A percentile compares a stretch with the other conserved stretches of the same genome.
These are phyloP conservation scores for Microcebus lehilahytsara DNA, from an alignment of 2,113 vertebrate genomes.

Conservation along the genomic window DNA sequence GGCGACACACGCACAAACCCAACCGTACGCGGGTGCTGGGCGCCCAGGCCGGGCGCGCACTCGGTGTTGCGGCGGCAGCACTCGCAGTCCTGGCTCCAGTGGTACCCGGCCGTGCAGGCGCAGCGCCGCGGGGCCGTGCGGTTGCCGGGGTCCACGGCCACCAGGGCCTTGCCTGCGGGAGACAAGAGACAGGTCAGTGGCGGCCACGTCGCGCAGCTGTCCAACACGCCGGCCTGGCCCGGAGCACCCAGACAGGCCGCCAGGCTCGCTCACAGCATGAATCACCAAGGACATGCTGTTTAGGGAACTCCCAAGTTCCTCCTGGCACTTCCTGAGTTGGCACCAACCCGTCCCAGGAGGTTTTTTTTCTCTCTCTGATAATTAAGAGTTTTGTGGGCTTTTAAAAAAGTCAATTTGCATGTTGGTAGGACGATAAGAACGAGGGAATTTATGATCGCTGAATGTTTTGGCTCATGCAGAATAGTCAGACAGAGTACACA, in stretches of 20 bases:
- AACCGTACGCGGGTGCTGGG: constrained; percentile 80
- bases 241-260: fast-evolving
- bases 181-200: neutral
- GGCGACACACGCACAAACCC: neutral
- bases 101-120: constrained; percentile 86
- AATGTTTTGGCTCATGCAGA: neutral
- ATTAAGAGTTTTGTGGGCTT: neutral
- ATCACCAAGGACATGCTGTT: neutral
- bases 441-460: neutral
- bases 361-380: neutral
- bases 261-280: neutral
- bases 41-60: constrained; percentile 88
- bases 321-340: neutral
- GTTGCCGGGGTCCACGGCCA: constrained; percentile 85
- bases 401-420: neutral
- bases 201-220: fast-evolving
- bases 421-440: neutral
- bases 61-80: constrained; percentile 88
- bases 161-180: constrained; percentile 89
- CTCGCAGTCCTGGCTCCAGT: constrained; percentile 92
- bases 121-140: constrained; percentile 86
- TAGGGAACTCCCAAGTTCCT: neutral
- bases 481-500: neutral
- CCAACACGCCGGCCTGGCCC: too few species aligned
- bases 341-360: neutral